These are phyloP conservation scores for Himalopsyche japonica DNA, from an alignment of 2,888 invertebrate genomes.

Conservation along the genomic window DNA sequence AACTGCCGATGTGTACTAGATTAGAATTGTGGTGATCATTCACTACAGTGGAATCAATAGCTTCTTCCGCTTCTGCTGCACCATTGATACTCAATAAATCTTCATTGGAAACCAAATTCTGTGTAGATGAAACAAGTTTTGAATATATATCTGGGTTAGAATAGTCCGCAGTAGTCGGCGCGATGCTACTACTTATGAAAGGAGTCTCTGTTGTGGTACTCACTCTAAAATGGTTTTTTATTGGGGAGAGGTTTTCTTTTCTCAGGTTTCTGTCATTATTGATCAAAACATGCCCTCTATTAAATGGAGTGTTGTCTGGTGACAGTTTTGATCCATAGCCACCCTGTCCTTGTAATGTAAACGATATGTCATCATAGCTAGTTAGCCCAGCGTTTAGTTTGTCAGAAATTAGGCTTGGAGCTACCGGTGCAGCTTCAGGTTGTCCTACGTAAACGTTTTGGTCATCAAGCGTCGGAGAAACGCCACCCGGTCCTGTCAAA, in stretches of 20 bases:
- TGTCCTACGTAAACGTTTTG: neutral
- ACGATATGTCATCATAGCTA: constrained; percentile 6
- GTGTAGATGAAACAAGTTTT: constrained; percentile 61
- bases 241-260: neutral
- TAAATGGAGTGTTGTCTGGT: neutral
- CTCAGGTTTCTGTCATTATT: neutral
- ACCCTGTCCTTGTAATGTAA: constrained; percentile 5
- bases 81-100: constrained; percentile 67
- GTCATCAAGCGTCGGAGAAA: neutral
- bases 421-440: neutral
- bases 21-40: constrained; percentile 18
- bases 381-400: constrained; percentile 22
- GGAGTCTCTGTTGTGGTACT: constrained; percentile 15
- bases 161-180: neutral
- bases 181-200: constrained; percentile 10
- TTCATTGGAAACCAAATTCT: constrained; percentile 65
- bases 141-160: constrained; percentile 42
- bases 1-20: neutral
- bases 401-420: constrained; percentile 11
- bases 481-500: neutral
- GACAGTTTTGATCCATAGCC: constrained; percentile 23
- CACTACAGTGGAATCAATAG: neutral
- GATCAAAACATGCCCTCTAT: neutral
- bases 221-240: neutral
- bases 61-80: constrained; percentile 46